These are phyloP conservation scores for Holotrichia oblita DNA, from an alignment of 1,140 invertebrate species.

Conservation along the genomic window DNA sequence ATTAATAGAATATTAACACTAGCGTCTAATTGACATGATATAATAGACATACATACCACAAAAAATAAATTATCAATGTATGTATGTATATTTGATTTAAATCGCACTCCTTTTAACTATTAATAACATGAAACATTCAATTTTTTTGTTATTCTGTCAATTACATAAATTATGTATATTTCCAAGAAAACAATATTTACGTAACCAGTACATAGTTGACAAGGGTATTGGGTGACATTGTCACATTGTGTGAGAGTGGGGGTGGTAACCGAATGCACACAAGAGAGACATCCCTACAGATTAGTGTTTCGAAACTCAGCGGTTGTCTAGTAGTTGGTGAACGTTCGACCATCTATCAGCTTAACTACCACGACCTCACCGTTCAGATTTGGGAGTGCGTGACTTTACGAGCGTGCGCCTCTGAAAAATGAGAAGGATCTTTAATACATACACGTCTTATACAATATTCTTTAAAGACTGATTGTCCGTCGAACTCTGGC, in stretches of 20 bases:
- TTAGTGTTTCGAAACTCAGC: not conserved
- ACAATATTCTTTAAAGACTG: not conserved
- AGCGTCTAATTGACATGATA: too few relatives aligned
- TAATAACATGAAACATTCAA: too few relatives aligned
- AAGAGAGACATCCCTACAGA: slow-evolving; percentile 7
- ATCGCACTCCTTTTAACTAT: too few relatives aligned
- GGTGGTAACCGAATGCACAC: not conserved
- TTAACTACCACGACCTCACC: slow-evolving; percentile 19
- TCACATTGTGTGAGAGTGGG: slow-evolving; percentile 3
- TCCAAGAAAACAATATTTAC: slow-evolving; percentile 15
- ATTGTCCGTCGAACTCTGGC: not conserved
- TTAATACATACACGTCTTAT: not conserved
- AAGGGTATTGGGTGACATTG: slow-evolving; percentile 31
- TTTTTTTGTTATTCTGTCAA: not conserved
- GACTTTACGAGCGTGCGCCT: slow-evolving; percentile 24
- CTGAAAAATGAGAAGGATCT: slow-evolving; percentile 10
- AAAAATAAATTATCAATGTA: too few relatives aligned
- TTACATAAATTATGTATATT: slow-evolving; percentile 1
- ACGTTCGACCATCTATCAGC: not conserved
- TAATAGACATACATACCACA: too few relatives aligned
- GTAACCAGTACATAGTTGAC: slow-evolving; percentile 28
- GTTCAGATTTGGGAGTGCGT: slow-evolving; percentile 29
- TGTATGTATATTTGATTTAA: too few relatives aligned
- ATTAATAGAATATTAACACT: too few relatives aligned
- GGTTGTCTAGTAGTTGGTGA: slow-evolving; percentile 11